phyloP scores from a whole-genome alignment of 2,113 vertebrate species.

The Urocolius indicus region DNA sequence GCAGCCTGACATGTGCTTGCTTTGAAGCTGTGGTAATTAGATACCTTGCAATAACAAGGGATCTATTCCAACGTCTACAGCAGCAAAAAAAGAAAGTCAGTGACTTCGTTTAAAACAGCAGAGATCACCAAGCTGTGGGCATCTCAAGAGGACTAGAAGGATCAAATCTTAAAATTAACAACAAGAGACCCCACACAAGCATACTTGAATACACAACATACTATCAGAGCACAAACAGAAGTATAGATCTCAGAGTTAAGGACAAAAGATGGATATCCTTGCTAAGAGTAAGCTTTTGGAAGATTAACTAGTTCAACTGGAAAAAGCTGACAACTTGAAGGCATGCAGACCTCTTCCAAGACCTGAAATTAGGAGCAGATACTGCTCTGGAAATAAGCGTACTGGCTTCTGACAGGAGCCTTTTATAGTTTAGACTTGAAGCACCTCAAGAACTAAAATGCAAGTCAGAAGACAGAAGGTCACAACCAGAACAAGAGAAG shows the following conservation, averaged over 20 bases:
- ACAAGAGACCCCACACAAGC: background rate
- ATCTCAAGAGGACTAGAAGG: background rate
- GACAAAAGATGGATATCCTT: background rate
- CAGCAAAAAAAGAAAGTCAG: background rate
- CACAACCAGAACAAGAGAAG: background rate
- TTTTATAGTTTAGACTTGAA: background rate
- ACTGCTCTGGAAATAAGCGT: background rate
- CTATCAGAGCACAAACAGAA: background rate
- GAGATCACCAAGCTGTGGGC: background rate
- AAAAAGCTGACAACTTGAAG: background rate
- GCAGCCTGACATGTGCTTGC: slow-evolving; percentile 1
- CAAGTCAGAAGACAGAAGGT: background rate
- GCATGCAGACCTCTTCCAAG: background rate
- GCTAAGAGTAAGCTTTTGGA: background rate
- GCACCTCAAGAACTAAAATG: background rate
- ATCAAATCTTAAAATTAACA: background rate
- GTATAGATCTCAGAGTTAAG: background rate
- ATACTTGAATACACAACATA: background rate
- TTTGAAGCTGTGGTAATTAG: slow-evolving; percentile 53
- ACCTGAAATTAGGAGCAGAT: background rate
- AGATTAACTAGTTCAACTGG: background rate
- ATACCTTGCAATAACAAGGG: slow-evolving; percentile 6
- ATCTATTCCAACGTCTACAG: background rate
- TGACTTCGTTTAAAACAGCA: background rate
- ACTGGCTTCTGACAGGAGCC: background rate